Evolutionary conservation across 2,888 invertebrate species (phyloP), one percentile per base, ranked within the genome.

Genomic region (Ellobium chinense): DNA sequence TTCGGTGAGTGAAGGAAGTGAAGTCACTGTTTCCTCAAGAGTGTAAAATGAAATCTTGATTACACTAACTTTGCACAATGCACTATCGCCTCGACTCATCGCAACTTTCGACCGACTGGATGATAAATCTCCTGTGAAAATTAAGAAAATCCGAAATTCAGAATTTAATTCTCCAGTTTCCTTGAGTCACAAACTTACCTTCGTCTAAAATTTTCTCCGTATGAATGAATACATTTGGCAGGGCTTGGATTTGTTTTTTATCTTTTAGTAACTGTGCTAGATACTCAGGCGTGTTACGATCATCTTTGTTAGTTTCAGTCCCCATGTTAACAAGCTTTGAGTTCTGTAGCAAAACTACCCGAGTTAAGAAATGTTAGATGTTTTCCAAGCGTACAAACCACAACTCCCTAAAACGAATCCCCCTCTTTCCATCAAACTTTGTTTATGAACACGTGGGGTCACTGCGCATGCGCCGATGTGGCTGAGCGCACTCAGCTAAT

Each of bases 191-290:
- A 62, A 86, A 92, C 94, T 95, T 95, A 99, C 99, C 99, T 96
- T 99, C 99, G 94, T 99, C 99, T 93, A 99, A 95, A 92, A 99
- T 96, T 94, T 99, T 96, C 94, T 99, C 99, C 94, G 99, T 96
- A 95, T 99, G 99, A 95, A 98, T 96, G 95, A 99, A 99, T 94
- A 99, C 97, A 95, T 98, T 99, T 91, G 99, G 99, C 95, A 99
- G 98, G 93, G 99, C 99, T 93, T 98, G 98, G 94, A 99, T 95
- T 95, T 99, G 99, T 95, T 99, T 99, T 95, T 99, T 97, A 96
- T 99, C 99, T 96, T 99, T 99, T 94, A 99, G 96, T 95, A 99
- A 96, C 95, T 99, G 99, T 94, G 99, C 98, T 95, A 99, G 95
- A 95, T 99, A 99, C 95, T 99, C 99, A 94, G 99, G 92, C 80